Evolutionary conservation across 92 coral and sea anemone genomes (phyloP).

Genomic region (Virgularia gustaviana): DNA sequence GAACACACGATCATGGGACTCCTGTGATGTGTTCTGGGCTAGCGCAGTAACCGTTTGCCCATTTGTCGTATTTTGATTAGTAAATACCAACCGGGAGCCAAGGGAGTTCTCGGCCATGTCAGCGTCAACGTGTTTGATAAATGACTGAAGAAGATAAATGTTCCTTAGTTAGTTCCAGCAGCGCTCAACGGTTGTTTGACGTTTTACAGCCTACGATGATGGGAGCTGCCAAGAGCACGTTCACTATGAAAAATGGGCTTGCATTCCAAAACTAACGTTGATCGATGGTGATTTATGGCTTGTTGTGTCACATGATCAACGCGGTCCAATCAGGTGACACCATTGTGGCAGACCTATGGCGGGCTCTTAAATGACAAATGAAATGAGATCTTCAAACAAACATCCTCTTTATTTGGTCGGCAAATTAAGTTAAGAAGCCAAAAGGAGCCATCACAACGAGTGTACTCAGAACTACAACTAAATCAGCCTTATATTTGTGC

Average conservation of each 20-base stretch:
- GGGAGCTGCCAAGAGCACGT: conserved; percentile 41
- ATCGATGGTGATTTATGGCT: conserved; percentile 46
- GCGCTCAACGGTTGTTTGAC: conserved; percentile 38
- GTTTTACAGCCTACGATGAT: conserved; percentile 34
- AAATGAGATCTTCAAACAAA: conserved; percentile 39
- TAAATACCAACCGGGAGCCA: conserved; percentile 32
- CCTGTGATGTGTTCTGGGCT: background rate
- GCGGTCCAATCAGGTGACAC: conserved; percentile 22
- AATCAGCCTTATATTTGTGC: conserved; percentile 4
- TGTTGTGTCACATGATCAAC: conserved; percentile 7
- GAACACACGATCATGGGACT: background rate
- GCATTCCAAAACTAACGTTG: conserved; percentile 42
- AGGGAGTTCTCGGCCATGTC: conserved; percentile 46
- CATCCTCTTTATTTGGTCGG: conserved; percentile 28
- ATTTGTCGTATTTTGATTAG: conserved; percentile 31
- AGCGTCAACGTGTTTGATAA: conserved; percentile 44
- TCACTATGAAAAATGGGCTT: conserved; percentile 37
- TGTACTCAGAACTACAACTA: conserved; percentile 6
- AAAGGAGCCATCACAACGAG: conserved; percentile 31
- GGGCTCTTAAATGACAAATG: conserved; percentile 37
- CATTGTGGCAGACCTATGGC: conserved; percentile 23
- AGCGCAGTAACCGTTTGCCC: conserved; percentile 16
- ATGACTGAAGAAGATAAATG: conserved; percentile 47
- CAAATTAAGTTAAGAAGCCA: conserved; percentile 20
- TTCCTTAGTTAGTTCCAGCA: conserved; percentile 22